Evolutionary conservation across 1,140 invertebrate species (phyloP), one percentile per base, ranked within the genome.

Genomic region (Nephila pilipes): DNA sequence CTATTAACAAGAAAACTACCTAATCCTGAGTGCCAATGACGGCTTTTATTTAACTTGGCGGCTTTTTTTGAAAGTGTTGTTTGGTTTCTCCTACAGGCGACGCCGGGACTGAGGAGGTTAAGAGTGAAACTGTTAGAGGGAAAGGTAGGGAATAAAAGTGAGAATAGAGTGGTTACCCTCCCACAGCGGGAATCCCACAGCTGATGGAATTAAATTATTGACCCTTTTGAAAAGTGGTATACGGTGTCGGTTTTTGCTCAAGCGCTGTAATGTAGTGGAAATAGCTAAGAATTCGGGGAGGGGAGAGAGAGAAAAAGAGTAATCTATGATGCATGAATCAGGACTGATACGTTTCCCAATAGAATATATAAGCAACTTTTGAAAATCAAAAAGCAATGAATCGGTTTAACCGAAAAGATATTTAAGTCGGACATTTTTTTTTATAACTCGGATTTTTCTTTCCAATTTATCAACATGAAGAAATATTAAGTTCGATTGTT

Each of bases 121-220:
- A 75, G 69, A 29, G 69, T 75, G 69, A 18, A 12, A 36, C 18
- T 14, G 12, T 12, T 32, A 0, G 25, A 10, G 60, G 60, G 0
- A 22, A 22, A 18, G 58, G 57, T 6, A n/a, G 58, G 58, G 18
- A 22, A 16, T 60, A 1, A 12, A 29, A 69, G n/a, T 2, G 60
- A 65, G 46, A 57, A n/a, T 83, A 46, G 81, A 25, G 46, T 83
- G 81, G 81, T 29, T 81, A 55, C 81, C 29, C 38, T 12, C 18
- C 16, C 46, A 14, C 81, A 55, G 54, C 46, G 81, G 54, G 46
- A 25, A 55, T 57, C 54, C 81, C 14, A 29, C 81, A 83, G 46
- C 46, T 29, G 81, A 83, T 57, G 54, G 81, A 57, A 83, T 83
- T 57, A 29, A 55, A 83, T 83, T 29, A 83, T 83, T 83, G 81